Conservation (phyloP, 2,797 vertebrate species). For the Zenarchopterus dispar region DNA sequence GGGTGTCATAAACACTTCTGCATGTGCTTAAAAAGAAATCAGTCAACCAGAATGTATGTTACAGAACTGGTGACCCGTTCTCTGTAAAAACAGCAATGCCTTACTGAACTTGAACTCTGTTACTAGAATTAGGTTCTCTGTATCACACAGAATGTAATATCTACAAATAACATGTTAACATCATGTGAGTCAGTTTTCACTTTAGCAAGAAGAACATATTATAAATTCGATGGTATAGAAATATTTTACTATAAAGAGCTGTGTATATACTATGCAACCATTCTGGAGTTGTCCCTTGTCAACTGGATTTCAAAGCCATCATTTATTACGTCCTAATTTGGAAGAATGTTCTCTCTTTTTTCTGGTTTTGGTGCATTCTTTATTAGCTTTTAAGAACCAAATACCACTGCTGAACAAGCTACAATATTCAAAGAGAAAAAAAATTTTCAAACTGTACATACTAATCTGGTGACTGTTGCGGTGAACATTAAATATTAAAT, state of each 20-base stretch:
- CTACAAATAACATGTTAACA: conserved; percentile 13
- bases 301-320: conserved; percentile 5
- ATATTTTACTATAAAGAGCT: conserved; percentile 49
- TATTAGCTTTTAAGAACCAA: background rate
- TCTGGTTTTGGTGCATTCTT: background rate
- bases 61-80: conserved; percentile 14
- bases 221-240: conserved; percentile 18
- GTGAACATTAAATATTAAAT: background rate
- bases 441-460: background rate
- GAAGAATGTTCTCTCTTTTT: conserved; percentile 2
- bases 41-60: conserved; percentile 12
- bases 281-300: conserved; percentile 10
- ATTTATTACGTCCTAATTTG: conserved; percentile 21
- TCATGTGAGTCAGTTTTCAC: conserved; percentile 14
- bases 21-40: conserved; percentile 39
- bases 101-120: conserved; percentile 34
- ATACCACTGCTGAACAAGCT: no score
- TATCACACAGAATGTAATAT: conserved; percentile 42
- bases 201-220: conserved; percentile 12
- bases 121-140: conserved; percentile 6
- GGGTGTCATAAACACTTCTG: conserved; percentile 23
- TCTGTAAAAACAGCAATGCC: conserved; percentile 44
- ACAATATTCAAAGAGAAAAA: background rate
- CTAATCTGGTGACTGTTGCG: background rate
- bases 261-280: conserved; percentile 1